A percentile compares a stretch with the other conserved stretches of the same genome.
Evolutionary conservation across 1,140 invertebrate species (phyloP).

Genomic region (Aporrectodea caliginosa): DNA sequence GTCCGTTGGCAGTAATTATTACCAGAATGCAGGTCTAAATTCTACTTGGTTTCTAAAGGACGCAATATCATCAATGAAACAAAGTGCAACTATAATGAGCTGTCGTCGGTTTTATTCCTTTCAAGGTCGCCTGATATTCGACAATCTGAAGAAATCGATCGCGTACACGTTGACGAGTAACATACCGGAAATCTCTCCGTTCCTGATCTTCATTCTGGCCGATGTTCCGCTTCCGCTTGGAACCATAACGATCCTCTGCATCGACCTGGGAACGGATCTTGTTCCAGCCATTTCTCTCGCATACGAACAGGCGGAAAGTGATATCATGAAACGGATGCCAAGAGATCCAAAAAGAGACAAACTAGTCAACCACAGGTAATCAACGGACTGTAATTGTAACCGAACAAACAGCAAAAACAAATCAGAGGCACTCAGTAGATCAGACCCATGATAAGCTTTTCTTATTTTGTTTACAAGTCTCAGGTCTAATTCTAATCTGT

Average conservation of each 20-base stretch:
- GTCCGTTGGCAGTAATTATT: too few species aligned
- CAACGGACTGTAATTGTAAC: too few species aligned
- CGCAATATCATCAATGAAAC: too few species aligned
- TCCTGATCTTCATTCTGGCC: conserved; percentile 42
- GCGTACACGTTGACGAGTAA: conserved; percentile 66
- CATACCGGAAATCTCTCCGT: conserved; percentile 61
- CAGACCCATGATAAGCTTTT: too few species aligned
- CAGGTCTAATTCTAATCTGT: too few species aligned
- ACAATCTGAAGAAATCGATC: conserved; percentile 64
- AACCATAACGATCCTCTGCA: conserved; percentile 45
- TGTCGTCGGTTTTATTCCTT: too few species aligned
- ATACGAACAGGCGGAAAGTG: conserved; percentile 50
- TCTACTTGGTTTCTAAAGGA: too few species aligned
- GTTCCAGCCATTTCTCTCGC: conserved; percentile 40
- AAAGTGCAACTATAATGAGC: too few species aligned
- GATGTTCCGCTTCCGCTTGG: conserved; percentile 45
- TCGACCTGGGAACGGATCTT: conserved; percentile 48
- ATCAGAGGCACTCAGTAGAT: too few species aligned
- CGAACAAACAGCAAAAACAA: too few species aligned
- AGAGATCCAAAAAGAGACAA: conserved; percentile 38
- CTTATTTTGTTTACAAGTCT: too few species aligned
- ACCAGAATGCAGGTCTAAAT: too few species aligned
- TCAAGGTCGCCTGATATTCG: conserved; percentile 67
- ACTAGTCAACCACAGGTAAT: conserved; percentile 34
- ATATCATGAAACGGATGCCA: conserved; percentile 49